Conservation (phyloP, 2,113 vertebrate genomes). For the Caloenas nicobarica region DNA sequence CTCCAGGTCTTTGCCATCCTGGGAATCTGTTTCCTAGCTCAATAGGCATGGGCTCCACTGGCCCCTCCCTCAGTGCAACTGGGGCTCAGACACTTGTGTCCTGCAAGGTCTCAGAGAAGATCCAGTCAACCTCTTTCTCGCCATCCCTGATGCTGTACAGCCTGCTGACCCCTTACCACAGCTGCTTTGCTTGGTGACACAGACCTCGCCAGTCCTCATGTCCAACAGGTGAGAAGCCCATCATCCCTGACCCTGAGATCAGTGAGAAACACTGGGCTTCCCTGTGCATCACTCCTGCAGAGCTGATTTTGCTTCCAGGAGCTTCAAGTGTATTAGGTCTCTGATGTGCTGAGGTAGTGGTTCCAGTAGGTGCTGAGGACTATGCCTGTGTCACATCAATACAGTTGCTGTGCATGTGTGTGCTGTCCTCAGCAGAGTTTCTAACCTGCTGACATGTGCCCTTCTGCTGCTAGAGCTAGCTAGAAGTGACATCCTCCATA, state of each 20-base stretch:
- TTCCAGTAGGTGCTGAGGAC: not conserved
- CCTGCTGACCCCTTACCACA: not conserved
- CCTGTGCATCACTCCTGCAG: not conserved
- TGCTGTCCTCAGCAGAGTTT: not conserved
- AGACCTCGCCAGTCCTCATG: accelerated
- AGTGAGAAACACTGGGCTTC: not conserved
- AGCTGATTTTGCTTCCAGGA: not conserved
- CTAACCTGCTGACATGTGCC: not conserved
- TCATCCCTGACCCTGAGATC: not conserved
- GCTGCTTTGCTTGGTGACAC: not conserved
- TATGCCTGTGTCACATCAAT: not conserved
- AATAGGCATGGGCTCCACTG: not conserved
- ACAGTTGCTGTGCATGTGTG: not conserved
- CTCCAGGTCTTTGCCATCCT: not conserved
- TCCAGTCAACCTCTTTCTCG: not conserved
- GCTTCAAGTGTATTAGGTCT: not conserved
- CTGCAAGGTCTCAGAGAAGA: not conserved
- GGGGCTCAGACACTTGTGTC: not conserved
- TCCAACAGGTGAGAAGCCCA: not conserved
- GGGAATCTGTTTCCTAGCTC: not conserved
- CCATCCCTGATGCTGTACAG: not conserved
- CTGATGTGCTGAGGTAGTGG: not conserved
- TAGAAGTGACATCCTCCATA: not conserved
- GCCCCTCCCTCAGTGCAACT: not conserved
- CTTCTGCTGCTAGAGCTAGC: not conserved